These are phyloP conservation scores for Rhipidura dahli DNA, from an alignment of 2,113 vertebrate species.

Conservation along the genomic window DNA sequence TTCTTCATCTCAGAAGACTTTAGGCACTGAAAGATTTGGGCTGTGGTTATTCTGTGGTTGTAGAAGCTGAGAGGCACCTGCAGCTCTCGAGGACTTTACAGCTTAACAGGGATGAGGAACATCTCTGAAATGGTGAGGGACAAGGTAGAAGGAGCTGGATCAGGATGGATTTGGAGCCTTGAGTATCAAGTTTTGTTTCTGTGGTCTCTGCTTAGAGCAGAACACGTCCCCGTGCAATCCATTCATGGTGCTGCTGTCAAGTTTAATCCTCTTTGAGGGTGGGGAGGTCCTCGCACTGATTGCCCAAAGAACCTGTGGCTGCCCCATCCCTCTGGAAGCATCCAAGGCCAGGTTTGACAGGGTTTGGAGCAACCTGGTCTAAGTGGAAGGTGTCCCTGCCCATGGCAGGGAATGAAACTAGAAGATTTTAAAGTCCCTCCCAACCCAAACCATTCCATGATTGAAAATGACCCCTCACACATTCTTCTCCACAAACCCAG, in stretches of 20 bases:
- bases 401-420: not conserved
- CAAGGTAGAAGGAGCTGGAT: not conserved
- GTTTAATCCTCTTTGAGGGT: not conserved
- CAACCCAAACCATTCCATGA: not conserved
- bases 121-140: not conserved
- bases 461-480: not conserved
- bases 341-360: accelerated
- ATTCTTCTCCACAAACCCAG: not conserved
- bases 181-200: not conserved
- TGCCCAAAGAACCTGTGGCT: not conserved
- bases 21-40: too few species aligned
- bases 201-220: not conserved
- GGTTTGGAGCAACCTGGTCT: not conserved
- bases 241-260: not conserved
- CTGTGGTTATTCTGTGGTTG: not conserved
- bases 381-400: not conserved
- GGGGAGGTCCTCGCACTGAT: accelerated
- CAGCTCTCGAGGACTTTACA: not conserved
- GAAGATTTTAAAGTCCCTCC: not conserved
- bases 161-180: not conserved
- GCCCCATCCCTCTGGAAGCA: not conserved
- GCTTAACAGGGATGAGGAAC: not conserved
- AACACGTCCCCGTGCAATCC: too few species aligned
- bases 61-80: not conserved
- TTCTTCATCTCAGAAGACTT: not conserved